A percentile compares a stretch with the other conserved stretches of the same genome.
Conservation (phyloP, 2,888 invertebrate species). For the Metopia argyrocephala region DNA sequence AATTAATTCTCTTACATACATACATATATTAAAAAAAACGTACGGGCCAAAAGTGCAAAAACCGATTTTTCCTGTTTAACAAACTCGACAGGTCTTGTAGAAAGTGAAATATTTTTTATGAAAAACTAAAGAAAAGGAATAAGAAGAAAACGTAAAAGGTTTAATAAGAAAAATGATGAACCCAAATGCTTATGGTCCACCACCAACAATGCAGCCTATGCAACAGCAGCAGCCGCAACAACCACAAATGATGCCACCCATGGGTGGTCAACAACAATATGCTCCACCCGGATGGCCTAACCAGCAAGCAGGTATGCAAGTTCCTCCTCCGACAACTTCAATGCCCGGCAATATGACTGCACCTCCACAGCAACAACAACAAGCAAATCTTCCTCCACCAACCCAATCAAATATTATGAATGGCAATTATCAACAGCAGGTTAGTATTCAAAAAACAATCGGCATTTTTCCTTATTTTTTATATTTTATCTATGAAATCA, state of each 20-base stretch:
- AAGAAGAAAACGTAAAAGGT: neutral
- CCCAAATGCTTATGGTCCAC: slow-evolving; percentile 76
- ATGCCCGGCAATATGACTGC: slow-evolving; percentile 64
- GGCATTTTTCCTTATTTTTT: neutral
- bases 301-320: slow-evolving; percentile 58
- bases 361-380: slow-evolving; percentile 67
- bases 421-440: slow-evolving; percentile 78
- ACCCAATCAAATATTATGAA: slow-evolving; percentile 69
- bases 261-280: slow-evolving; percentile 68
- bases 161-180: slow-evolving; percentile 69
- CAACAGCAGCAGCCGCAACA: slow-evolving; percentile 51
- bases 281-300: slow-evolving; percentile 64
- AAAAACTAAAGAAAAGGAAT: slow-evolving; percentile 24
- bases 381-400: slow-evolving; percentile 63
- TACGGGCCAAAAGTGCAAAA: slow-evolving; percentile 48
- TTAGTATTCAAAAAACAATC: slow-evolving; percentile 63
- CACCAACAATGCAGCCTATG: slow-evolving; percentile 72
- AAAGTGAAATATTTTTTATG: slow-evolving; percentile 26
- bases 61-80: slow-evolving; percentile 39
- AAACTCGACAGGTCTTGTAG: neutral
- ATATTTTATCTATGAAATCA: slow-evolving; percentile 1
- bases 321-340: slow-evolving; percentile 62
- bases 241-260: slow-evolving; percentile 38
- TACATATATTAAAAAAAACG: neutral
- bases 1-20: neutral